A percentile compares a stretch with the other conserved stretches of the same genome.
Evolutionary conservation across 2,888 invertebrate genomes (phyloP).

Genomic region (Falcaria lacertinaria): DNA sequence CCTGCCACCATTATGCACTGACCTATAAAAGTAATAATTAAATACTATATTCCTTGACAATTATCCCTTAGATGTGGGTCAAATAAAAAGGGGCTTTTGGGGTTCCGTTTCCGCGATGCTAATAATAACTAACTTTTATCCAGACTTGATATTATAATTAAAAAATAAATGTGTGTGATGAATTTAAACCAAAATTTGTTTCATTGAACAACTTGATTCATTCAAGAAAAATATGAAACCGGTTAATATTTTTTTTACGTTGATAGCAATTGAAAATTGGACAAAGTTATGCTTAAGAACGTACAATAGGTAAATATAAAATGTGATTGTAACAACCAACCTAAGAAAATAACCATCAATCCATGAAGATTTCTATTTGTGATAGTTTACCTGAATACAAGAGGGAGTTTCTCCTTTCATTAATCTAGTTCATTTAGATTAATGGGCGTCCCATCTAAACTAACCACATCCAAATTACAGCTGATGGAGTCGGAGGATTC

Average conservation of each 20-base stretch:
- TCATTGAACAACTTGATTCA: too few relatives aligned
- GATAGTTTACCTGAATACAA: not conserved
- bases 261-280: too few relatives aligned
- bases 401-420: not conserved
- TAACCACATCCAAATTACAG: not conserved
- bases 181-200: too few relatives aligned
- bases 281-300: too few relatives aligned
- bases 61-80: slow-evolving; percentile 75
- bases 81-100: slow-evolving; percentile 53
- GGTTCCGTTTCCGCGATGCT: slow-evolving; percentile 22
- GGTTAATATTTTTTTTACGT: too few relatives aligned
- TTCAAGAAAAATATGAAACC: too few relatives aligned
- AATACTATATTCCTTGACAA: slow-evolving; percentile 64
- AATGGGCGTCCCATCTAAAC: not conserved
- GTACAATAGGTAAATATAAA: too few relatives aligned
- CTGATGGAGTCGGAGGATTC: not conserved
- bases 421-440: not conserved
- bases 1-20: slow-evolving; percentile 69
- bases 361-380: not conserved
- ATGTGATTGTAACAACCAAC: not conserved
- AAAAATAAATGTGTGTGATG: too few relatives aligned
- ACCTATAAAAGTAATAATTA: slow-evolving; percentile 78
- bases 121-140: not conserved
- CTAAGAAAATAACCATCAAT: not conserved
- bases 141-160: too few relatives aligned